Conservation (phyloP, 2,797 vertebrate genomes). For the Rhinoraja longicauda region DNA sequence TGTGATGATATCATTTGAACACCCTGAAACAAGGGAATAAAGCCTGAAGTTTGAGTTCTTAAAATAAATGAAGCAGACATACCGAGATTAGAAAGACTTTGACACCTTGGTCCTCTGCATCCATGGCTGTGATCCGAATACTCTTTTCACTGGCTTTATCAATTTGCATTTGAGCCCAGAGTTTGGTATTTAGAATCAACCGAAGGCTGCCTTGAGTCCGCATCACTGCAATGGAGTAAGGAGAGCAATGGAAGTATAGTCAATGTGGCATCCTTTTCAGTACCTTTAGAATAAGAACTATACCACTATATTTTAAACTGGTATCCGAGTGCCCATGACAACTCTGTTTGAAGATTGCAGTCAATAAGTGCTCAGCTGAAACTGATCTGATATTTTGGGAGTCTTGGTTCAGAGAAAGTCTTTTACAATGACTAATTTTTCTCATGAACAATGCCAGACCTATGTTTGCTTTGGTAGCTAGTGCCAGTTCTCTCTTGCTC, state of each 20-base stretch:
- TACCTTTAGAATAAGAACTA: background rate
- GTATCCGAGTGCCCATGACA: background rate
- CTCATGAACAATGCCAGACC: background rate
- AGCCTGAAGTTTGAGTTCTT: background rate
- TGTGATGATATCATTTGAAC: background rate
- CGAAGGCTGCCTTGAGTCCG: conserved; percentile 94
- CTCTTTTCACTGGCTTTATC: conserved; percentile 98
- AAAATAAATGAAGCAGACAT: conserved; percentile 45
- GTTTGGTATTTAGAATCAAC: conserved; percentile 95
- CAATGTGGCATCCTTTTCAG: background rate
- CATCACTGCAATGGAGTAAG: conserved; percentile 72
- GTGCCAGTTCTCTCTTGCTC: background rate
- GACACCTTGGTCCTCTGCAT: conserved; percentile 95
- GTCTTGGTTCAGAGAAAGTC: background rate
- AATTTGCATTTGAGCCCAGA: conserved; percentile 98
- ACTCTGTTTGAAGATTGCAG: background rate
- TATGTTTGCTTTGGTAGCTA: background rate
- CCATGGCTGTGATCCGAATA: conserved; percentile 93
- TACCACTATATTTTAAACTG: background rate
- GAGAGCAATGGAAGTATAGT: background rate
- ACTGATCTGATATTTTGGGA: background rate
- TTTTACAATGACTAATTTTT: background rate
- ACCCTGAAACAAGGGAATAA: background rate
- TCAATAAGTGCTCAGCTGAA: background rate
- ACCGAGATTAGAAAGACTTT: conserved; percentile 98